Base-by-base conservation (phyloP, 2,113 vertebrate species). In the Bubo bubo region DNA sequence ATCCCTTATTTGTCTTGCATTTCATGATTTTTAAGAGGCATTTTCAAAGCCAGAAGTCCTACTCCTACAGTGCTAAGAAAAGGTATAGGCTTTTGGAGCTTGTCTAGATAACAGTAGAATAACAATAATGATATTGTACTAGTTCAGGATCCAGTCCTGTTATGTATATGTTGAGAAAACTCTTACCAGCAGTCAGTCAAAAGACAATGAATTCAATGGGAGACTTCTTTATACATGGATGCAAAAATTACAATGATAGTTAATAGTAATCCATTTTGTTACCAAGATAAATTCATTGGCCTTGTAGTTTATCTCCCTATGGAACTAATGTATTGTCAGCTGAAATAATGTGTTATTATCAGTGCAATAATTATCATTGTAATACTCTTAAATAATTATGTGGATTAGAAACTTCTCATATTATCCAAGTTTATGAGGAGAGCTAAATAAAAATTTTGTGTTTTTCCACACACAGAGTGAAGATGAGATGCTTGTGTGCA, bases 281-380 rank as follows among this genome's bases (percentile, higher is more conserved):
- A 95, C 73, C 77, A 87, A 58, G 87, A 82, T 79, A 94, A 96
- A 97, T 91, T 80, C 73, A 73, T 53, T 89, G 56, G 79, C 76
- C 80, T 95, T 84, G 49, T 66, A 41, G 58, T 97, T 96, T 95
- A 91, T 95, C 95, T 93, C 95, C 83, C 71, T 77, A 87, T 59
- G 95, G 86, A 95, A 84, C 73, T 95, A 91, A 95, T 52, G n/a
- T 82, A 89, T 85, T 91, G 91, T 82, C 77, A 93, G 58, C 32
- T 95, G 55, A 94, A 97, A 94, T 94, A 91, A 95, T 68, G 64
- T 52, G 47, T 92, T 96, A 81, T 89, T 75, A 95, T 87, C 70
- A 85, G 52, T 9, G 7, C 52, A 85, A 76, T 93, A 96, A 97
- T 95, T 95, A 95, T 76, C 18, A 85, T 24, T 90, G 45, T 73